Base-by-base conservation (phyloP, 1,140 invertebrate genomes). In the Apis cerana region DNA sequence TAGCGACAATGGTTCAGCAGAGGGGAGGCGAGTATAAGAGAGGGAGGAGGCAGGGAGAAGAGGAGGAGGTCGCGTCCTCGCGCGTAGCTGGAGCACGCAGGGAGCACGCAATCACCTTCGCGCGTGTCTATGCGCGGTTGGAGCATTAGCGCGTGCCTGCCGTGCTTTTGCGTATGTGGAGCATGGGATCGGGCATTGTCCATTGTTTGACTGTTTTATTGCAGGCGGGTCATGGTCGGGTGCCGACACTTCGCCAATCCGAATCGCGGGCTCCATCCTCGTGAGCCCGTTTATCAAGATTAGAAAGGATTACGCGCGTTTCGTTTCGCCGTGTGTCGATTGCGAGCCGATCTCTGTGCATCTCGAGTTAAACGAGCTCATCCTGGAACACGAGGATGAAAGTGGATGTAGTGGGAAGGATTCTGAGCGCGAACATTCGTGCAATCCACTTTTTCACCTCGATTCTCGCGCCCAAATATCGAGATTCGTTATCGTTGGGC, bases 131-230 rank as follows among this genome's bases (percentile, higher is more conserved):
- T 50, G 33, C 56, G 70, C 62, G 86, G 33, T 27, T 33, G 33
- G 33, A 33, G 33, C 33, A 33, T 33, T 33, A 33, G 33, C 85
- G 89, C 89, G 87, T 90, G 90, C 86, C 85, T 86, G 79, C 86
- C 87, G 86, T 84, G 81, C 86, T 91, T 43, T 90, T 87, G 89
- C 91, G 91, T 91, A 92, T 93, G 91, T 93, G 90, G 92, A 92
- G 92, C 92, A 92, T 93, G 92, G 91, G 92, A 93, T 87, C 86
- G 80, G 2, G 82, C 81, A 92, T 93, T 92, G 91, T 93, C 88
- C 90, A 93, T 92, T 92, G 91, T 93, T 33, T 90, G 88, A 75
- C 75, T 85, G 80, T 69, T 82, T 86, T 88, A 85, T 89, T 91
- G 89, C 88, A 85, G 87, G 48, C 88, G 82, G 92, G 92, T 93